Evolutionary conservation across 1,140 invertebrate species (phyloP), one percentile per base, ranked within the genome.

Genomic region (Drosophila prosaltans): DNA sequence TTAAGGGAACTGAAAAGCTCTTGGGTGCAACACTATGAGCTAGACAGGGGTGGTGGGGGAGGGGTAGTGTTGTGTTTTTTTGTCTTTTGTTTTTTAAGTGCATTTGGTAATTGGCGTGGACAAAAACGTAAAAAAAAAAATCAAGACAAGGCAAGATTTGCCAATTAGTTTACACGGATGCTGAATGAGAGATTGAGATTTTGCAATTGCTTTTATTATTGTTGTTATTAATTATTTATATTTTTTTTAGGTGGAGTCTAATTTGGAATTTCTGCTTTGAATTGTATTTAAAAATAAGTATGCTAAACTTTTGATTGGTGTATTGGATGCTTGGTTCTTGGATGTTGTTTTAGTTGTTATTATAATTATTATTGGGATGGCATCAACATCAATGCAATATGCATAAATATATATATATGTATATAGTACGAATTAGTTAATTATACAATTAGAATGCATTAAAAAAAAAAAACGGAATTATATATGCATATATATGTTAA

Each of bases 191-290:
- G 45, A 24, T 21, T 16, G 16, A 16, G 16, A 16, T 30, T 36
- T 36, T 51, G 21, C 24, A 4, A 10, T 26, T 26, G 21, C 40
- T 41, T 9, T 41, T 24, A 7, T 45, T 4, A 16, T 5, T 48
- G 2, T 48, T 24, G 2, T 21, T 16, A 16, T 48, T 9, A 8
- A 1, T 45, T 45, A 7, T 21, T 21, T 2, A 7, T 16, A 16
- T 45, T 45, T 16, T 61, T 48, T 55, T 62, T 48, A 68, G 65
- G 61, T 40, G 60, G 39, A 74, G 41, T 67, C 60, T 57, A 80
- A 77, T 80, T 84, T 79, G 65, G 73, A 81, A 74, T 84, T 80
- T 85, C 45, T 48, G 54, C 55, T 62, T 63, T 28, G 40, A 45
- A 43, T 45, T 51, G 21, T 40, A 51, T 67, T 43, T 41, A n/a